These are phyloP conservation scores for Drosophila insularis DNA, from an alignment of 1,140 invertebrate genomes.

Conservation along the genomic window DNA sequence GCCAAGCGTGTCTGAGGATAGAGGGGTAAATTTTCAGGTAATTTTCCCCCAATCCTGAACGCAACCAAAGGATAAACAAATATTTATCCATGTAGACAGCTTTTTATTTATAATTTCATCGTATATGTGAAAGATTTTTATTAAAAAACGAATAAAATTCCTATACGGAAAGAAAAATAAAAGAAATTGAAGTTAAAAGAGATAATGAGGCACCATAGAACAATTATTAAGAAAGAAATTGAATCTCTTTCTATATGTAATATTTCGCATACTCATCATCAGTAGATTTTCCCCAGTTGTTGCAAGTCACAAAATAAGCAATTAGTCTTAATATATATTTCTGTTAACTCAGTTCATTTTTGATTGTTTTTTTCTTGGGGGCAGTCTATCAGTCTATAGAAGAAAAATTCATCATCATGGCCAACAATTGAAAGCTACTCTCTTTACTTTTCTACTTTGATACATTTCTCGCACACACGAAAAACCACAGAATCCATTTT, in stretches of 20 bases:
- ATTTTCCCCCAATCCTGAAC: too few species aligned
- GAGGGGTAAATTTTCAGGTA: background rate
- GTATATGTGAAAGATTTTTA: too few species aligned
- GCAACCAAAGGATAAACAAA: too few species aligned
- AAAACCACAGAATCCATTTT: constrained; percentile 13
- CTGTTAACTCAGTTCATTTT: background rate
- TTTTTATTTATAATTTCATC: too few species aligned
- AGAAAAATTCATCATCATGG: background rate
- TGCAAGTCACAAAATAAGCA: constrained; percentile 8
- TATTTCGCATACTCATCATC: background rate
- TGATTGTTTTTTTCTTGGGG: background rate
- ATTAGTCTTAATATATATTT: constrained; percentile 2
- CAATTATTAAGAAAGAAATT: background rate
- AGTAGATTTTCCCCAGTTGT: background rate
- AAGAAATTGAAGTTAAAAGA: too few species aligned
- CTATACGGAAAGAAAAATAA: too few species aligned
- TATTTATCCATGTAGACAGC: too few species aligned
- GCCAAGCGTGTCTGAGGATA: background rate
- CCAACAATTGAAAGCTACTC: background rate
- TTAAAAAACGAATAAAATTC: too few species aligned
- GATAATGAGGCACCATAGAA: too few species aligned
- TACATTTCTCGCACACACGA: background rate
- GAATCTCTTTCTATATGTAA: background rate
- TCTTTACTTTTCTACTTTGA: background rate
- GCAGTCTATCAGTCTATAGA: background rate